Conservation (phyloP, 1,140 invertebrate genomes). For the Solenopsis fugax region DNA sequence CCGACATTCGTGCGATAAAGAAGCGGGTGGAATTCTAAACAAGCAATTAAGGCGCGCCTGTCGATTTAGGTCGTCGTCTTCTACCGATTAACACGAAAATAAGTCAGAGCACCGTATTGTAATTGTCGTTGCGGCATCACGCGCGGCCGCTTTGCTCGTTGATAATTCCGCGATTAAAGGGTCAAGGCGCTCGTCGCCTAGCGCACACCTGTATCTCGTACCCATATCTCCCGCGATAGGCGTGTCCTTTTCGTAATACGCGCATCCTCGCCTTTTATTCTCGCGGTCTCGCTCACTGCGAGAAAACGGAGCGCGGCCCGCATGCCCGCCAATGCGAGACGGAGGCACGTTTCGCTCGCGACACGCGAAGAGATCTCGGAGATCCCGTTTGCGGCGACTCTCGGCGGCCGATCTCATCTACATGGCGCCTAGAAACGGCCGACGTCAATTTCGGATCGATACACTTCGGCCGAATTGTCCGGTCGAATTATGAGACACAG, state of each 20-base stretch:
- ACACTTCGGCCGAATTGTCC: neutral
- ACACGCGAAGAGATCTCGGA: slow-evolving; percentile 61
- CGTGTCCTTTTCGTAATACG: slow-evolving; percentile 50
- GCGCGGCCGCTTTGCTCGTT: neutral
- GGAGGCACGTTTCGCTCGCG: slow-evolving; percentile 67
- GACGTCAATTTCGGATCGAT: neutral
- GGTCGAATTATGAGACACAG: neutral
- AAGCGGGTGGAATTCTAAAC: neutral
- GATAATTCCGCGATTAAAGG: slow-evolving; percentile 9
- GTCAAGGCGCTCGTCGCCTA: slow-evolving; percentile 19
- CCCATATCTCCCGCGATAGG: slow-evolving; percentile 15
- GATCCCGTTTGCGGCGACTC: slow-evolving; percentile 40
- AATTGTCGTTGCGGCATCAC: neutral
- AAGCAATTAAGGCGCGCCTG: neutral
- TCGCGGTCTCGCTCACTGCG: slow-evolving; percentile 67
- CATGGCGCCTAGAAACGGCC: neutral
- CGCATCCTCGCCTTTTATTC: slow-evolving; percentile 66
- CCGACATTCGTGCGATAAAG: neutral
- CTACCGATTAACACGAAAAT: slow-evolving; percentile 9
- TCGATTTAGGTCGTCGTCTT: neutral
- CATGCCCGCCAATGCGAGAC: slow-evolving; percentile 76
- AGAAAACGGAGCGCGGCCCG: slow-evolving; percentile 79
- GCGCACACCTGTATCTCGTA: neutral
- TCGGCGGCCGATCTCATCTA: neutral
- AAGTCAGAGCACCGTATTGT: neutral